Conservation (phyloP, 2,797 vertebrate species). For the Rhincodon typus region DNA sequence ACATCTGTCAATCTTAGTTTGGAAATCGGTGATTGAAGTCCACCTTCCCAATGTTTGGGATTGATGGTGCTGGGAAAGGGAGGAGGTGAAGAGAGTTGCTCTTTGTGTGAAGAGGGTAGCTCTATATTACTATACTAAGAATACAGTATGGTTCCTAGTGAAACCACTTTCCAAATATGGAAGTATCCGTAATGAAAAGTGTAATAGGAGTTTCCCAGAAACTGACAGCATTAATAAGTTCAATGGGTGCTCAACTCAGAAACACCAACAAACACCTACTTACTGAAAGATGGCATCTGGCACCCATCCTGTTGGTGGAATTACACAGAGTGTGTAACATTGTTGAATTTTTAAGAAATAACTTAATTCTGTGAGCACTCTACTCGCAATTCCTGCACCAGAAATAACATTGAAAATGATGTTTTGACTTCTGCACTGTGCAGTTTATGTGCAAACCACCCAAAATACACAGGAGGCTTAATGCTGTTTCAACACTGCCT, state of each 20-base stretch:
- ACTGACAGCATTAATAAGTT: not conserved
- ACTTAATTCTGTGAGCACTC: not conserved
- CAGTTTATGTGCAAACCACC: not conserved
- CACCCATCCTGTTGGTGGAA: not conserved
- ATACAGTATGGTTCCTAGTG: not conserved
- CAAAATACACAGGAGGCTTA: not conserved
- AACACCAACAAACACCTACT: not conserved
- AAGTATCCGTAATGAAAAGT: not conserved
- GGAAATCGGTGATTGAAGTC: not conserved
- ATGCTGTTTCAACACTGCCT: not conserved
- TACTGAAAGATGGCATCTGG: not conserved
- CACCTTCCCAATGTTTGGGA: not conserved
- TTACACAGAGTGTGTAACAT: not conserved
- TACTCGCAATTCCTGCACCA: not conserved
- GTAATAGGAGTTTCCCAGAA: not conserved
- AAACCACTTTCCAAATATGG: not conserved
- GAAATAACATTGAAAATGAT: too few relatives aligned
- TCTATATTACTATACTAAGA: not conserved
- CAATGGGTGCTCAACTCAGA: not conserved
- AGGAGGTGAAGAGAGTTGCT: not conserved
- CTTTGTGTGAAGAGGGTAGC: not conserved
- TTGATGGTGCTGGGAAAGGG: too few relatives aligned
- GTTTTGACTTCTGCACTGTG: not conserved
- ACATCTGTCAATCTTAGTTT: not conserved
- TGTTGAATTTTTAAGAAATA: not conserved